Evolutionary conservation across 2,888 invertebrate genomes (phyloP), one percentile per base, ranked within the genome.

Genomic region (Lasioglossum oenotherae): DNA sequence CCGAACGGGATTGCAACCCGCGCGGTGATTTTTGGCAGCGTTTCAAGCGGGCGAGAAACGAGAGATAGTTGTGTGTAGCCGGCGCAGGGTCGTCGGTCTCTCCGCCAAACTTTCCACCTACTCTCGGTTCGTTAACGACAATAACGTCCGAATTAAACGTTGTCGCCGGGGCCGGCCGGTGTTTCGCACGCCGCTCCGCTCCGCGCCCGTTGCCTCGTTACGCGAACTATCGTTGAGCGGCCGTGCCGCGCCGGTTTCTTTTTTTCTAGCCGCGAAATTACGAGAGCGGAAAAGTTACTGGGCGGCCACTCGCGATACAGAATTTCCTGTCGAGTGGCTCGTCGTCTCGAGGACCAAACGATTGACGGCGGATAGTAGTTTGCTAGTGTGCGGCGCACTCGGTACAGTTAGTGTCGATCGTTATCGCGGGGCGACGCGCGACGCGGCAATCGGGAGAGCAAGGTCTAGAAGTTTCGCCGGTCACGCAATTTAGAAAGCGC

Each of bases 21-120:
- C 87, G 85, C 75, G 74, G 86, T 77, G 88, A 78, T 85, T 83
- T 89, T 93, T 93, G 93, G 92, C 93, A 91, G 75, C 84, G 90
- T 90, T 92, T 93, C 92, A 93, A 92, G 87, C 88, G 92, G 92
- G 88, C 88, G 88, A 88, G 81, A 88, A 92, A 89, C 87, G 85
- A 71, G 71, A 75, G 90, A 91, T 90, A 91, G 88, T 88, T 85
- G 88, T 88, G 88, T 88, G 88, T 88, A 88, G 69, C 69, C 10
- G 27, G 31, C 64, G n/a, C 64, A 38, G 92, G 91, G 88, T 92
- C 91, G 91, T 89, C 89, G 92, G 81, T 92, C 92, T 92, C 92
- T 53, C 90, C 89, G 82, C 86, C 80, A 84, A 80, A 85, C 80
- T 80, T 78, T 74, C 82, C 73, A 35, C 46, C 78, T 81, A 44